These are phyloP conservation scores for Pavo muticus DNA, from an alignment of 2,113 vertebrate species.

Conservation along the genomic window DNA sequence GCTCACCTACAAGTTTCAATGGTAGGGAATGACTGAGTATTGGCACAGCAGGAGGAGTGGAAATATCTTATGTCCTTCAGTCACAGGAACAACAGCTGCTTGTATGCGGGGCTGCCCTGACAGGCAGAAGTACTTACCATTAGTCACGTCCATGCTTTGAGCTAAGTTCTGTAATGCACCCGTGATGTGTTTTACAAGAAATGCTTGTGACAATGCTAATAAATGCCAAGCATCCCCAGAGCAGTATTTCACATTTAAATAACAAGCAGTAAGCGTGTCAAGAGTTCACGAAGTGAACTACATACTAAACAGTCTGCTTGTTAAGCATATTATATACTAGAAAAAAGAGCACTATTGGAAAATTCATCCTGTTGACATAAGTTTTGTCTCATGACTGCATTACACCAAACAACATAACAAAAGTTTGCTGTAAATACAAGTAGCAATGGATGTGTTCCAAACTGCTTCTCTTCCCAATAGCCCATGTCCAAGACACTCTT, in stretches of 20 bases:
- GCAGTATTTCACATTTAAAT: background rate
- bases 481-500: background rate
- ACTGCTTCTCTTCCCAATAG: background rate
- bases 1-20: background rate
- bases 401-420: background rate
- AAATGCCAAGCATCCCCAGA: background rate
- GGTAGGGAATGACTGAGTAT: background rate
- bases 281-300: slow-evolving; percentile 4
- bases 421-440: background rate
- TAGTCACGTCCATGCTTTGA: background rate
- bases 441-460: background rate
- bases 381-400: background rate
- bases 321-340: background rate
- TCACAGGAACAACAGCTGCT: background rate
- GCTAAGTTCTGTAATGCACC: background rate
- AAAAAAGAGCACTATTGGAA: background rate
- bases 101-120: accelerated
- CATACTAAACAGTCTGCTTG: background rate
- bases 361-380: background rate
- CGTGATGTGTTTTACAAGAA: background rate
- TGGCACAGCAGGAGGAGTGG: background rate
- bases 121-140: background rate
- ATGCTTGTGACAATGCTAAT: background rate
- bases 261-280: background rate
- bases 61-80: background rate